Evolutionary conservation across 1,140 invertebrate species (phyloP), one percentile per base, ranked within the genome.

Genomic region (Pachypsylla venusta): DNA sequence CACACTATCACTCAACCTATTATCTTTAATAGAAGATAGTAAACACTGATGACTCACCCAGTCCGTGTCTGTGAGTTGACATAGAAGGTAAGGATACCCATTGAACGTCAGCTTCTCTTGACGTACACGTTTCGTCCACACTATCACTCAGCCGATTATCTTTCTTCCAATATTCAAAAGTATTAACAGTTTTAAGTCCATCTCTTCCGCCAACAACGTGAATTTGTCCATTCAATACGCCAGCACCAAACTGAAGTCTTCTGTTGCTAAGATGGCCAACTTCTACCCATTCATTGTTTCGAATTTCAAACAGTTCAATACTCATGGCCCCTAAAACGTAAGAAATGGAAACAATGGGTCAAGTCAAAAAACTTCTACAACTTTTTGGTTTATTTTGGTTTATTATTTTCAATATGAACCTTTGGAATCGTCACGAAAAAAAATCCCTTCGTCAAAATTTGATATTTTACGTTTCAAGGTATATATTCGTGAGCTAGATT

Each of bases 171-270:
- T 19, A 48, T 19, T 48, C 42, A 19, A 48, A 48, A 7, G 7
- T 48, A 65, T 90, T 92, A 1, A 95, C 73, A 3, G 91, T 95
- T 73, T 93, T 94, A 2, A 95, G 77, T n/a, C 91, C 92, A 73
- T 95, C 91, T 58, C 92, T 77, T 7, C 92, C 93, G 22, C 91
- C 91, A 13, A 90, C 89, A 20, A 87, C 77, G 54, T 86, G 82
- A 10, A 91, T 73, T 70, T 88, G 89, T 56, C 85, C 84, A 62
- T 88, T 86, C 65, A 93, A 79, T 5, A 93, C 79, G 39, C 87
- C 89, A 5, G 91, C 88, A 2, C 90, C 90, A 74, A 93, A 94
- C 71, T 95, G 91, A 24, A 94, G 72, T 24, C 88, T 73, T 35
- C 86, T 76, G 16, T 19, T 40, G 1, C 84, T 83, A 85, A 93